These are phyloP conservation scores for Lepidocolaptes lacrymiger DNA, from an alignment of 2,797 vertebrate species.

Conservation along the genomic window DNA sequence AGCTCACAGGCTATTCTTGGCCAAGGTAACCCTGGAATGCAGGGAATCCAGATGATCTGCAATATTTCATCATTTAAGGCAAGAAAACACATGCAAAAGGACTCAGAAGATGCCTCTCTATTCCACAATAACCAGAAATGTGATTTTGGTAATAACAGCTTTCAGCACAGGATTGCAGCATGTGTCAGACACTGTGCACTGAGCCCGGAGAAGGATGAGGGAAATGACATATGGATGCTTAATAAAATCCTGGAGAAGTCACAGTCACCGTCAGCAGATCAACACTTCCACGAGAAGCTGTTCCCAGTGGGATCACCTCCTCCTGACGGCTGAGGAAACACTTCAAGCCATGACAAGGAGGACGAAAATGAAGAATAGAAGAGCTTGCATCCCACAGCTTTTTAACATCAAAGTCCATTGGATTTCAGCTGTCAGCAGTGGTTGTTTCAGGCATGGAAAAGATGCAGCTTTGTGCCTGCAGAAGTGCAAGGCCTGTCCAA, in stretches of 20 bases:
- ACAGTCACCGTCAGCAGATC: conserved; percentile 37
- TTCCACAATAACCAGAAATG: neutral
- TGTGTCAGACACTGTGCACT: neutral
- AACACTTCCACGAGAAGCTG: conserved; percentile 33
- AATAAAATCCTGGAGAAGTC: conserved; percentile 34
- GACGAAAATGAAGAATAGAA: neutral
- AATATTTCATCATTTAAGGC: neutral
- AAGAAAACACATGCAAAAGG: neutral
- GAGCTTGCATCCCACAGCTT: conserved; percentile 19
- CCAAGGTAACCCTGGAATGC: neutral
- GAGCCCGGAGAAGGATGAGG: neutral
- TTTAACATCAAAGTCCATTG: neutral
- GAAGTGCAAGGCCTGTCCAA: neutral
- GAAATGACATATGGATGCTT: conserved; percentile 26
- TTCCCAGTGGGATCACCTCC: conserved; percentile 35
- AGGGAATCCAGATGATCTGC: neutral
- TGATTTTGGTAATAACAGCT: neutral
- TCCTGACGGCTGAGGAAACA: conserved; percentile 23
- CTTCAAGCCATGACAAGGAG: conserved; percentile 15
- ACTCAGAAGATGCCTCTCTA: neutral
- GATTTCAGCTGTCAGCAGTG: neutral
- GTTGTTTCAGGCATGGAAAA: neutral
- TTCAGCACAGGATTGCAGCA: neutral
- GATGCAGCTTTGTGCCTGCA: neutral
- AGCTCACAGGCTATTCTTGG: neutral